phyloP scores from a whole-genome alignment of 2,888 invertebrate genomes.

The Napeogenes sylphis region DNA sequence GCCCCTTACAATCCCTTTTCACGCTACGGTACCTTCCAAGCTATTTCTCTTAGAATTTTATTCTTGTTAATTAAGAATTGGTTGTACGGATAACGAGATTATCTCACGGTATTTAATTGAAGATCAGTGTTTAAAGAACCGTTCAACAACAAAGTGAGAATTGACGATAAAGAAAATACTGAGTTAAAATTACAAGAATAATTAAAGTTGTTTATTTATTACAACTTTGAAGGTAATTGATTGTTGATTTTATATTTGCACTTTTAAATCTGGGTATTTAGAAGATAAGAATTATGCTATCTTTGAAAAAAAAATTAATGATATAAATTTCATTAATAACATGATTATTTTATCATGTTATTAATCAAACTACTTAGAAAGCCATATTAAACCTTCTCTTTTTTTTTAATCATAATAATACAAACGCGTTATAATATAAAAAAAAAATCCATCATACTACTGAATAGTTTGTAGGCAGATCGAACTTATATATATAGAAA shows the following conservation, averaged over 20 bases:
- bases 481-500: neutral
- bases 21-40: constrained; percentile 52
- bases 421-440: too few species aligned
- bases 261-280: neutral
- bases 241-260: neutral
- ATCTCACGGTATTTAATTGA: constrained; percentile 59
- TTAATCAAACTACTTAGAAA: too few species aligned
- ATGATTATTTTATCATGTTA: too few species aligned
- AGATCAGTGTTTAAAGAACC: constrained; percentile 44
- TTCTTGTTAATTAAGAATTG: constrained; percentile 66
- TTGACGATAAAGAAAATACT: constrained; percentile 30
- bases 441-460: too few species aligned
- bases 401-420: too few species aligned
- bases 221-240: neutral
- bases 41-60: constrained; percentile 57
- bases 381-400: too few species aligned
- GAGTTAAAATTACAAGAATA: constrained; percentile 19
- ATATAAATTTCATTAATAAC: too few species aligned
- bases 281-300: too few species aligned
- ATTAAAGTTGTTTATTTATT: constrained; percentile 13
- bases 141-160: constrained; percentile 37
- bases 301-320: neutral
- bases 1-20: constrained; percentile 55
- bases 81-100: constrained; percentile 59
- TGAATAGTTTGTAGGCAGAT: neutral